Evolutionary conservation across 2,888 invertebrate species (phyloP), one percentile per base, ranked within the genome.

Genomic region (Onthophagus sagittarius): DNA sequence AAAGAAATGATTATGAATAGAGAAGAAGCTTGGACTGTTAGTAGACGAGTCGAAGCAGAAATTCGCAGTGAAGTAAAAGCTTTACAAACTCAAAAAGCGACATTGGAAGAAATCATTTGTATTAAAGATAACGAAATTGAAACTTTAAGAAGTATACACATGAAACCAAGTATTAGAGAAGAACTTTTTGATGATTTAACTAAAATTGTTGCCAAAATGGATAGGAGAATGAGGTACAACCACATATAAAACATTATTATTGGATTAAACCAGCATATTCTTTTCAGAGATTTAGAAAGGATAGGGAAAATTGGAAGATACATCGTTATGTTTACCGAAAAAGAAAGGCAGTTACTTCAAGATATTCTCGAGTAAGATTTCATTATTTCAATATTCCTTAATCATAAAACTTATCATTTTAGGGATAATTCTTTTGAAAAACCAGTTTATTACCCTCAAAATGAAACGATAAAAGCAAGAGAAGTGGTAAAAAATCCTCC

Each of bases 161-260:
- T 75, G 71, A 74, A 69, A 73, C 62, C 72, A 5, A 73, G 77
- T 62, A 62, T 69, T 39, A 15, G 77, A 15, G 75, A 75, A 15
- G 79, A 79, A 69, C 79, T 80, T 72, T 75, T 77, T 72, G 77
- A 70, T 0, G 75, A 79, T 15, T 76, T 82, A 73, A 82, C 80
- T 75, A 80, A 81, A 72, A 82, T 83, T 64, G 80, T 83, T 53
- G 75, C 80, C 5, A 83, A 83, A 79, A 77, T 80, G 63, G 81
- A 80, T 74, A 80, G 78, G 71, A 77, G 77, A 73, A 75, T 80
- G 53, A 79, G 79, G 79, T n/a, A n/a, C n/a, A n/a, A n/a, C n/a
- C n/a, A n/a, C n/a, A n/a, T n/a, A n/a, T n/a, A n/a, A n/a, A n/a
- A n/a, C n/a, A n/a, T n/a, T n/a, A n/a, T n/a, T n/a, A n/a, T n/a